Evolutionary conservation across 2,888 invertebrate species (phyloP).

Genomic region (Scelioninae gen. 1): DNA sequence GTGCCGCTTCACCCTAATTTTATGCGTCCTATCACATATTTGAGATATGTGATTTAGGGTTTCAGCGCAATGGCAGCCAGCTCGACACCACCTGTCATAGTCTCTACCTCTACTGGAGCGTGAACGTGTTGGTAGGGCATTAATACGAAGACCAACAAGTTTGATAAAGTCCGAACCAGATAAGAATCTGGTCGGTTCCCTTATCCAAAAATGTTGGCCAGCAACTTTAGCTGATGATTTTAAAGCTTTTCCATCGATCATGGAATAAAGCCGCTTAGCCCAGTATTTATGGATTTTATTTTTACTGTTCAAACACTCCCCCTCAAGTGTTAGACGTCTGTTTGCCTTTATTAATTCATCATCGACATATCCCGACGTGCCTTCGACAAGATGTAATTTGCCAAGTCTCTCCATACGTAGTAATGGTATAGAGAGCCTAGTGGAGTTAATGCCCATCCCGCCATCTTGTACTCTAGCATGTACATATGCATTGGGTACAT

Average conservation of each 20-base stretch:
- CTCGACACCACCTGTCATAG: constrained; percentile 67
- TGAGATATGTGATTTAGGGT: constrained; percentile 79
- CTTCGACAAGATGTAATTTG: not conserved
- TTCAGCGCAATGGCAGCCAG: constrained; percentile 75
- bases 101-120: constrained; percentile 74
- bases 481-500: constrained; percentile 76
- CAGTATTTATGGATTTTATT: constrained; percentile 16
- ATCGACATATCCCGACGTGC: not conserved
- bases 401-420: constrained; percentile 8
- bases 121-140: constrained; percentile 76
- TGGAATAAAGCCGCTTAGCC: constrained; percentile 12
- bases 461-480: constrained; percentile 75
- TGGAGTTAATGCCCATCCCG: constrained; percentile 72
- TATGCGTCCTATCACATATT: constrained; percentile 77
- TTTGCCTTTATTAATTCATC: not conserved
- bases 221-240: not conserved
- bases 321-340: constrained; percentile 1
- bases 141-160: constrained; percentile 76
- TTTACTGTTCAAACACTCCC: constrained; percentile 2
- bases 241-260: constrained; percentile 28
- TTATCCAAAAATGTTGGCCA: constrained; percentile 2
- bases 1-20: constrained; percentile 77
- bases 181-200: constrained; percentile 71
- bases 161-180: constrained; percentile 78
- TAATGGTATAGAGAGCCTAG: constrained; percentile 46